Conservation (phyloP, 1,140 invertebrate genomes). For the Bombus vancouverensis region DNA sequence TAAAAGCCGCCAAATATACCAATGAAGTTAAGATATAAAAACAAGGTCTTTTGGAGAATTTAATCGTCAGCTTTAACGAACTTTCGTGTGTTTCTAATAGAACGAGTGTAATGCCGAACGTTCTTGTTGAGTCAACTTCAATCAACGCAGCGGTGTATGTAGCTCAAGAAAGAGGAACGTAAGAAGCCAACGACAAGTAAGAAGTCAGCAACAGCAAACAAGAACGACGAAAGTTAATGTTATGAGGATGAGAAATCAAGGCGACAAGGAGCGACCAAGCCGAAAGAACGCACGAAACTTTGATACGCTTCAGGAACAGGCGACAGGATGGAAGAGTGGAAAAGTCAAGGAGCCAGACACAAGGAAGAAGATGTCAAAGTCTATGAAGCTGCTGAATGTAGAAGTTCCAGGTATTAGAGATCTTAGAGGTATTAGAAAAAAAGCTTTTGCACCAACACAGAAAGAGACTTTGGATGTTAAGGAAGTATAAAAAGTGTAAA, state of each 20-base stretch:
- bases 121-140: not conserved
- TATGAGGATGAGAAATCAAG: conserved; percentile 25
- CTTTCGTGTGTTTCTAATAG: not conserved
- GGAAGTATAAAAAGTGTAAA: not conserved
- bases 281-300: conserved; percentile 21
- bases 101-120: not conserved
- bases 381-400: conserved; percentile 17
- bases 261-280: not conserved
- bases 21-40: no score
- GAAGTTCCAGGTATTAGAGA: conserved; percentile 5
- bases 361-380: conserved; percentile 3
- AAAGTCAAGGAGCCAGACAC: conserved; percentile 10
- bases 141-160: not conserved
- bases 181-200: no score
- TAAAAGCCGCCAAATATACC: no score
- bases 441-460: not conserved
- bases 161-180: no score
- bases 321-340: not conserved
- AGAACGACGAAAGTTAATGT: conserved; percentile 38
- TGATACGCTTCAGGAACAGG: conserved; percentile 42
- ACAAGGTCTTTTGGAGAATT: not conserved
- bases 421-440: not conserved
- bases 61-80: not conserved
- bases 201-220: not conserved
- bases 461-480: no score